phyloP scores from a whole-genome alignment of 2,113 vertebrate species.

The Balaeniceps rex region DNA sequence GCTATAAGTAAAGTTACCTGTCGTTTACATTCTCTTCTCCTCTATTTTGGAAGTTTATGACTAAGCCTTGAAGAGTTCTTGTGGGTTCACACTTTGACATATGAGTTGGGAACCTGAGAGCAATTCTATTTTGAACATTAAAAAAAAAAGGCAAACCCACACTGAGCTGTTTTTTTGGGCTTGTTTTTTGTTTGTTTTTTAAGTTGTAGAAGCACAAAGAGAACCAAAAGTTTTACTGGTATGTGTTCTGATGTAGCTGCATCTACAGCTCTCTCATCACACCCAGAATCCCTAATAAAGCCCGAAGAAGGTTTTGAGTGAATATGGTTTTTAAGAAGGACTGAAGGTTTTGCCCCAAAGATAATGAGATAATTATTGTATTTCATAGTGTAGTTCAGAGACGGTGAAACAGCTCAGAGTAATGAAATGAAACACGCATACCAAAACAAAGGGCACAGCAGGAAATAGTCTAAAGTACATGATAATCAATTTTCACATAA shows the following conservation, averaged over 20 bases:
- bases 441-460: slow-evolving; percentile 60
- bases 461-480: slow-evolving; percentile 47
- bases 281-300: background rate
- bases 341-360: slow-evolving; percentile 38
- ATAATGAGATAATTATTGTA: slow-evolving; percentile 37
- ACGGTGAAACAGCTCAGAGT: background rate
- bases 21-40: background rate
- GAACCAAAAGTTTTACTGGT: background rate
- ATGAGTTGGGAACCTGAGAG: background rate
- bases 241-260: background rate
- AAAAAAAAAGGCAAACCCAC: background rate
- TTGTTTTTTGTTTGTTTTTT: background rate
- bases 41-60: slow-evolving; percentile 18
- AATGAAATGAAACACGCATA: slow-evolving; percentile 17
- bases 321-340: slow-evolving; percentile 1
- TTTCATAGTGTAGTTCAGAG: slow-evolving; percentile 10
- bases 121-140: slow-evolving; percentile 12
- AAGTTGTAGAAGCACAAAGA: background rate
- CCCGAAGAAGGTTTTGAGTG: background rate
- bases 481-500: slow-evolving; percentile 57
- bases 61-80: slow-evolving; percentile 10
- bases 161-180: background rate
- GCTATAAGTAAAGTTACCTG: slow-evolving; percentile 6
- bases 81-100: background rate
- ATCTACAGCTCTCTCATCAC: background rate